Evolutionary conservation across 2,113 vertebrate species (phyloP), one percentile per base, ranked within the genome.

Genomic region (Cyanocitta stelleri): DNA sequence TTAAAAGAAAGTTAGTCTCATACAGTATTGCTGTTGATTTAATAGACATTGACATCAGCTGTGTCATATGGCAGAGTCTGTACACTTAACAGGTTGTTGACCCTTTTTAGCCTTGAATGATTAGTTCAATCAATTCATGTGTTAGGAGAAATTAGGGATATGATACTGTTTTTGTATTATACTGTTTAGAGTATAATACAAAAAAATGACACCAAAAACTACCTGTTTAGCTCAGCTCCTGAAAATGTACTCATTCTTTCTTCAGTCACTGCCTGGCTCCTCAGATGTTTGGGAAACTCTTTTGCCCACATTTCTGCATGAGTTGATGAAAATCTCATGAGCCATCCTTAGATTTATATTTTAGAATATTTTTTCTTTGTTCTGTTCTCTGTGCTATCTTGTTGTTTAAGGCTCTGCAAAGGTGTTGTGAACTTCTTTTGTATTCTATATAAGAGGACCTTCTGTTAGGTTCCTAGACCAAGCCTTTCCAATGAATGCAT

Each of bases 281-380:
- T 61, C 11, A 55, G 21, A 37, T 68, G 8, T 63, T 63, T 24
- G 1, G 10, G 10, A 69, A 62, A 46, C 17, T 35, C 1, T 61
- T 74, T 71, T 62, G 5, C 74, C 17, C 6, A 0, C 0, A 0
- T 92, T 85, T 90, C 66, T n/a, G 32, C 12, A 15, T 1, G 1
- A 62, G 17, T 32, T 78, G 29, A 41, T 94, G 51, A 49, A 84
- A 85, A 68, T 74, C n/a, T 69, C 22, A 17, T 16, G 10, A 66
- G 1, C 14, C 16, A 48, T 80, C 5, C 22, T 69, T 75, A 59
- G 46, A 7, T 51, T 30, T 33, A 20, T 29, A 13, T 64, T 58
- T 43, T 7, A 17, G 3, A 27, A 41, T 62, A 30, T 33, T 85
- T 63, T 30, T 68, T 33, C 6, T 85, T 71, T 39, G 16, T 68